Base-by-base conservation (phyloP, 2,797 vertebrate genomes). In the Carapus acus region DNA sequence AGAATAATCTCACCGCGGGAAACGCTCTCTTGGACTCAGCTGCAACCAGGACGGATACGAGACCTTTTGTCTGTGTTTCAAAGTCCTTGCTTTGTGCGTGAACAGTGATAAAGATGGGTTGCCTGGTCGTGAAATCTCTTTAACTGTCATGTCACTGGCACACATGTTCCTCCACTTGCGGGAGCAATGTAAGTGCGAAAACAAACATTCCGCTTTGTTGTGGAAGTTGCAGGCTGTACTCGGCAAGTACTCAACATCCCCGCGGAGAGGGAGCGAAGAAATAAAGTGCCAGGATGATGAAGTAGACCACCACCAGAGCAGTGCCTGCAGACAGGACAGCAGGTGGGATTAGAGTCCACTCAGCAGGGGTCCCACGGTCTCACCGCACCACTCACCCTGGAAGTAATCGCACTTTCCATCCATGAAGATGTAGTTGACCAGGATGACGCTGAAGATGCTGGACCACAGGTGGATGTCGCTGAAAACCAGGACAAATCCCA, bases 321-420 rank as follows among this genome's bases (percentile, higher is more conserved):
- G 91, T 91, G 45, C 91, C 89, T 90, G 78, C 15, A 71, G 33
- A 64, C 7, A 41, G 6, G 54, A 31, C 18, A 67, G 6, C 2
- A 4, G 2, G n/a, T n/a, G n/a, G n/a, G n/a, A 65, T 57, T 46
- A 38, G 4, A 31, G 50, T 39, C n/a, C 7, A 9, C 1, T 43
- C 2, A n/a, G 7, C 37, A 36, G 8, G 36, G 14, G 2, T 13
- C 29, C 19, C 31, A 54, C 3, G 1, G 20, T 1, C n/a, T 20
- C 8, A 36, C 13, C 4, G 21, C 6, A 7, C 8, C 4, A 62
- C 75, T 50, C 69, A 93, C 93, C 93, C 82, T 92, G 91, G 68
- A 94, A 92, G 53, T 92, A 95, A 71, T 94, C 93, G 29, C 89
- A 92, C 70, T 93, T 94, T 48, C 92, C 91, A 52, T 93, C 92